phyloP scores from a whole-genome alignment of 2,888 invertebrate species.

The Tipula confusa region DNA sequence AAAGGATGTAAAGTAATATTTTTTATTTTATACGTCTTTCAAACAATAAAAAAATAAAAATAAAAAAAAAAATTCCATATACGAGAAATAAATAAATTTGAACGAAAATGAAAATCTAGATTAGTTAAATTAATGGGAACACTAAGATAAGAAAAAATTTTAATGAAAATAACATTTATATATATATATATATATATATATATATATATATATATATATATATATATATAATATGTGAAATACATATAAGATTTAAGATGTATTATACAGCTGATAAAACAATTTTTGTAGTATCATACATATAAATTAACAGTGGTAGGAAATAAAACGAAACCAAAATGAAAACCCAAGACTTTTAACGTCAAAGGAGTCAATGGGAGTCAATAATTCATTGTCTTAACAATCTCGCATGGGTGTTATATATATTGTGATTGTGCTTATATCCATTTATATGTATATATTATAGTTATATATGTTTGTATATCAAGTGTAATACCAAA shows the following conservation, averaged over 20 bases:
- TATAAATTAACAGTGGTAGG: slow-evolving; percentile 6
- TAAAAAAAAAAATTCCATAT: background rate
- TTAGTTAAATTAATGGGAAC: slow-evolving; percentile 25
- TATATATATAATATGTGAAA: background rate
- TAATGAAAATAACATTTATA: background rate
- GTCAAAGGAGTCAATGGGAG: slow-evolving; percentile 20
- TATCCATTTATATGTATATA: background rate
- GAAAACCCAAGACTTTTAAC: background rate
- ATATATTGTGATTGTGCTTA: background rate
- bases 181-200: background rate
- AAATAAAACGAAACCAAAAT: no score
- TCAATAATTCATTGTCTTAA: slow-evolving; percentile 12
- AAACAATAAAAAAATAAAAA: background rate
- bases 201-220: background rate
- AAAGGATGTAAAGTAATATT: slow-evolving; percentile 25
- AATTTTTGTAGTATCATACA: slow-evolving; percentile 5
- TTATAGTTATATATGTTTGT: background rate
- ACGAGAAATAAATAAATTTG: slow-evolving; percentile 25
- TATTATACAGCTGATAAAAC: slow-evolving; percentile 25
- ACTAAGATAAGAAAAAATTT: slow-evolving; percentile 3
- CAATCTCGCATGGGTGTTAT: background rate
- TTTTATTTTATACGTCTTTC: slow-evolving; percentile 16
- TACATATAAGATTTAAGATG: slow-evolving; percentile 6
- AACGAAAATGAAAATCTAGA: slow-evolving; percentile 9
- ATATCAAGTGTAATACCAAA: background rate